These are phyloP conservation scores for Melanocharis versteri DNA, from an alignment of 2,113 vertebrate species.

Conservation along the genomic window DNA sequence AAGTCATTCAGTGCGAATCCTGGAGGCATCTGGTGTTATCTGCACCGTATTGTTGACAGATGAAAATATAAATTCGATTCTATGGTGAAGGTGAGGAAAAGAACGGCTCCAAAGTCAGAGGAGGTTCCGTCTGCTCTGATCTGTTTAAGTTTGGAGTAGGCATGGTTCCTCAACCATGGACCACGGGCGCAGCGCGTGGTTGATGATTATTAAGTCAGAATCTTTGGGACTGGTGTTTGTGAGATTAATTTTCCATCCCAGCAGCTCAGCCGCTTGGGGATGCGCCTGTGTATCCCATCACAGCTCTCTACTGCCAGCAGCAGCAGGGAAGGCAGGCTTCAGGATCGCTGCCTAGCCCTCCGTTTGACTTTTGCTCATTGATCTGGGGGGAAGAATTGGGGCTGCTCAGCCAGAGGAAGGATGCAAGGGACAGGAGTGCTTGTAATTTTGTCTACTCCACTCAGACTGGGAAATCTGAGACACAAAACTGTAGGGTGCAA, in stretches of 20 bases:
- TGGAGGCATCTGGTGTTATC: not conserved
- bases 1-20: not conserved
- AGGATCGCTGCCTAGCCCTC: rapidly evolving
- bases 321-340: not conserved
- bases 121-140: not conserved
- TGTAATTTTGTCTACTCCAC: not conserved
- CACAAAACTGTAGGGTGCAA: not conserved
- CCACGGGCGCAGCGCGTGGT: not conserved
- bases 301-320: not conserved
- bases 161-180: not conserved
- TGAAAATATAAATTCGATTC: not conserved
- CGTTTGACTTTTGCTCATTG: not conserved
- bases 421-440: not conserved
- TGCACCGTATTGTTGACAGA: not conserved
- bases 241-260: not conserved
- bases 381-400: not conserved
- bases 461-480: not conserved
- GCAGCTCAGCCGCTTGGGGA: not conserved
- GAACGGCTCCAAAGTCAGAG: not conserved
- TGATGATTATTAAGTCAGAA: not conserved
- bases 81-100: not conserved
- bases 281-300: not conserved
- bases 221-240: not conserved
- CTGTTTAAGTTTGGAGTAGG: not conserved
- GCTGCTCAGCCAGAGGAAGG: not conserved